Percentiles rank a stretch among this genome's conserved stretches.
Conservation (phyloP, 2,113 vertebrate species). For the Sylvietta virens region DNA sequence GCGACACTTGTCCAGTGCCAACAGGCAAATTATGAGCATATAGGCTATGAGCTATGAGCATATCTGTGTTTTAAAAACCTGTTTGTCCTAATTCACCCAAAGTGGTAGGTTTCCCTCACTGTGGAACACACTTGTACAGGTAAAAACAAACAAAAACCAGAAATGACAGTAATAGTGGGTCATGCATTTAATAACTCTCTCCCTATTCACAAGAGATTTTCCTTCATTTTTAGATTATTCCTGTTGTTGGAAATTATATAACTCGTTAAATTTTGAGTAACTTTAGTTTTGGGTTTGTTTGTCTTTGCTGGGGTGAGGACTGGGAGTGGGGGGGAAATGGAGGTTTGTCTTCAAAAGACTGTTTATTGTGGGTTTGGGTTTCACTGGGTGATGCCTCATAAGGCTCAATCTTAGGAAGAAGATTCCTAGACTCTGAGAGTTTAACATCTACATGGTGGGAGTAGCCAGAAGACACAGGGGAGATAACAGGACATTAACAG, state of each 20-base stretch:
- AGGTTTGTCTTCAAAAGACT: not conserved
- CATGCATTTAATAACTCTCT: not conserved
- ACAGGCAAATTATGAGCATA: not conserved
- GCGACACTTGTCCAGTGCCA: not conserved
- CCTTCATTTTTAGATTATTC: not conserved
- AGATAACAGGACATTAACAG: not conserved
- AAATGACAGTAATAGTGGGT: not conserved
- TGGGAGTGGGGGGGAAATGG: not conserved
- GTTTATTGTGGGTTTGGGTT: not conserved
- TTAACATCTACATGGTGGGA: not conserved
- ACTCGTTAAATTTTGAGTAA: not conserved
- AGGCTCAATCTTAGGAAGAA: not conserved
- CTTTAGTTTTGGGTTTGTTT: not conserved
- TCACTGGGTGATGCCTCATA: not conserved
- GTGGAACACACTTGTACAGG: not conserved
- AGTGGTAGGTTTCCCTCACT: not conserved
- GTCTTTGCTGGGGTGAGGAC: not conserved
- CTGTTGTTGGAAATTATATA: not conserved
- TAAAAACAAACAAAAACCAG: not conserved
- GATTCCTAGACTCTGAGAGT: not conserved
- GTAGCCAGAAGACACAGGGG: not conserved
- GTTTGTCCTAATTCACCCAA: not conserved
- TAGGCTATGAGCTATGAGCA: not conserved
- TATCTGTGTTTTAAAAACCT: not conserved
- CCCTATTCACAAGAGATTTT: not conserved